phyloP scores from a whole-genome alignment of 2,113 vertebrate genomes.

The Cochlearius cochlearius region DNA sequence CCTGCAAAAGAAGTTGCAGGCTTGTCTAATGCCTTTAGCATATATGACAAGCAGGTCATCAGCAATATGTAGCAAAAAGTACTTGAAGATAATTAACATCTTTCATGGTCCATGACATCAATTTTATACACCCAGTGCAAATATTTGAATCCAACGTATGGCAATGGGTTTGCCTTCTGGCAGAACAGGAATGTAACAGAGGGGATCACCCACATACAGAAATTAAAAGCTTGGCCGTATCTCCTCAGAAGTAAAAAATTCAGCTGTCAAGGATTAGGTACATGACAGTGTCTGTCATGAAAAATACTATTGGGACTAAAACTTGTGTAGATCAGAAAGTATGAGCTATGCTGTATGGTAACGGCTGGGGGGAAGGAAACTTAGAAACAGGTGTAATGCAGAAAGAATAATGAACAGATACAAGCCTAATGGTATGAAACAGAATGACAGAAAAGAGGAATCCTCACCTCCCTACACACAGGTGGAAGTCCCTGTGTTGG shows the following conservation, averaged over 20 bases:
- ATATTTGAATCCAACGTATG: neutral
- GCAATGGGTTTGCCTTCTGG: neutral
- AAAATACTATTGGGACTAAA: neutral
- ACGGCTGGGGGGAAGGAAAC: accelerated
- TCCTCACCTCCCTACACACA: neutral
- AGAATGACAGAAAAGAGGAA: neutral
- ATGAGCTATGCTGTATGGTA: neutral
- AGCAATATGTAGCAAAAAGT: neutral
- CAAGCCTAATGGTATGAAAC: accelerated
- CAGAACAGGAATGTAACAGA: neutral
- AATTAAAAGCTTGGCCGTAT: neutral
- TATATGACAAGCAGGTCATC: neutral
- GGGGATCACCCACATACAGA: accelerated
- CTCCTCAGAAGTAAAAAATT: neutral
- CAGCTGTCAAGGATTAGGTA: neutral
- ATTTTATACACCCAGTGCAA: neutral
- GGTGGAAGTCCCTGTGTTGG: neutral
- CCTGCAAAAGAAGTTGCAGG: neutral
- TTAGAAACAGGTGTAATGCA: neutral
- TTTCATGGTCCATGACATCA: neutral
- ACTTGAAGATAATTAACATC: neutral
- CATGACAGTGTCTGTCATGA: neutral
- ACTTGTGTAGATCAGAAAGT: neutral
- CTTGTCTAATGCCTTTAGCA: neutral
- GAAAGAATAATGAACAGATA: neutral